Evolutionary conservation across 2,797 vertebrate genomes (phyloP).

Genomic region (Centropyge bicolor): DNA sequence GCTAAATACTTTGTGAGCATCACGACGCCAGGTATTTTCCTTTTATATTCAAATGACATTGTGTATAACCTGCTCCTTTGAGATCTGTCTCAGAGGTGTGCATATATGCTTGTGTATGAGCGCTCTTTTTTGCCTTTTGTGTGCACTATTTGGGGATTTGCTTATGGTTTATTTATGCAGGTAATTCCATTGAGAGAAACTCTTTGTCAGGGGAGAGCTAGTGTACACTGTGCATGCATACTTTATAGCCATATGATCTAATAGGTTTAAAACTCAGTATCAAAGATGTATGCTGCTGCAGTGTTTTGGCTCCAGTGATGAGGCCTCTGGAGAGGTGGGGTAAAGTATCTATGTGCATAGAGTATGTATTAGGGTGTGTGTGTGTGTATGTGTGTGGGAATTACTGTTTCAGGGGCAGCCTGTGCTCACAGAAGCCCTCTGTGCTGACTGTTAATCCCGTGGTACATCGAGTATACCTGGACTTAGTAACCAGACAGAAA

Average conservation of each 20-base stretch:
- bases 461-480: conserved; percentile 47
- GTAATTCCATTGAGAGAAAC: conserved; percentile 72
- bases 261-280: conserved; percentile 76
- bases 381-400: conserved; percentile 42
- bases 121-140: conserved; percentile 64
- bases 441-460: conserved; percentile 62
- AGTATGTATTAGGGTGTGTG: conserved; percentile 30
- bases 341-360: conserved; percentile 47
- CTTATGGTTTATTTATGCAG: conserved; percentile 79
- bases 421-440: conserved; percentile 36
- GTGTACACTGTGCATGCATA: conserved; percentile 65
- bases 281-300: conserved; percentile 76
- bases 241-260: conserved; percentile 74
- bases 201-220: conserved; percentile 67
- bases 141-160: conserved; percentile 76
- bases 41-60: conserved; percentile 77
- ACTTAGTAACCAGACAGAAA: conserved; percentile 59
- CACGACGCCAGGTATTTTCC: conserved; percentile 62
- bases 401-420: conserved; percentile 49
- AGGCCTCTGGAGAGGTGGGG: conserved; percentile 72
- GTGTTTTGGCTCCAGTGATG: conserved; percentile 74
- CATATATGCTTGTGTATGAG: conserved; percentile 45
- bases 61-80: conserved; percentile 69
- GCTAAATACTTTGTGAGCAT: conserved; percentile 64
- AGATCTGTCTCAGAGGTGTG: conserved; percentile 59